These are phyloP conservation scores for Aspidoscelis tigris DNA, from an alignment of 2,113 vertebrate genomes.

Conservation along the genomic window DNA sequence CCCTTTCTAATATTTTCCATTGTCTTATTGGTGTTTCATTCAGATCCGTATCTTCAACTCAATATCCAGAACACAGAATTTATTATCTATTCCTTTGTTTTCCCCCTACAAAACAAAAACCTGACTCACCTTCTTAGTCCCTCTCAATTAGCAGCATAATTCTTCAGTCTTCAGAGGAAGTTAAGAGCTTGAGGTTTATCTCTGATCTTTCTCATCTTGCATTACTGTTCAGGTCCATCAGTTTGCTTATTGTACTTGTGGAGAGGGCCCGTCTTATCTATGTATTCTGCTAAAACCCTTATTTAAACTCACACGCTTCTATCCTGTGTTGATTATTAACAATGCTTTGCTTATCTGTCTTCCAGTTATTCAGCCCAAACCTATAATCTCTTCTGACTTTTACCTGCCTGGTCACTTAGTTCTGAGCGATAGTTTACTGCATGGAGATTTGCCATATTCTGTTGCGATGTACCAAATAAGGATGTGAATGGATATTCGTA, in stretches of 20 bases:
- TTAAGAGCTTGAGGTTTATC: neutral
- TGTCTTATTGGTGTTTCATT: neutral
- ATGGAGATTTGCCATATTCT: neutral
- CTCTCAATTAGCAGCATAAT: neutral
- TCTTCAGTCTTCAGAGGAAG: neutral
- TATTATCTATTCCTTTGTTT: neutral
- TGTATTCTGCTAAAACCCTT: neutral
- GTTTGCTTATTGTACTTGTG: neutral
- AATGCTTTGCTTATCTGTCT: neutral
- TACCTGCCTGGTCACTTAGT: neutral
- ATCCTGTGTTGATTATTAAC: neutral
- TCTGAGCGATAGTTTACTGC: neutral
- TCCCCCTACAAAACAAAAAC: neutral
- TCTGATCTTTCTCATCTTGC: conserved; percentile 2
- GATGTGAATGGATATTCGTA: no score
- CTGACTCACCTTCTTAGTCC: neutral
- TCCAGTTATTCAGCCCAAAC: neutral
- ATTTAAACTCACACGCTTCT: neutral
- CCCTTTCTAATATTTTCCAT: conserved; percentile 3
- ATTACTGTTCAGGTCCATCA: neutral
- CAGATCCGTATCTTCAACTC: conserved; percentile 9
- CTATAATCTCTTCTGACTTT: neutral
- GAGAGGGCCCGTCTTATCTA: conserved; percentile 18
- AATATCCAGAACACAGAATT: conserved; percentile 5
- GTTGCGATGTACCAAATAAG: neutral